Base-by-base conservation (phyloP, 2,113 vertebrate species). In the Scytalopus superciliaris region DNA sequence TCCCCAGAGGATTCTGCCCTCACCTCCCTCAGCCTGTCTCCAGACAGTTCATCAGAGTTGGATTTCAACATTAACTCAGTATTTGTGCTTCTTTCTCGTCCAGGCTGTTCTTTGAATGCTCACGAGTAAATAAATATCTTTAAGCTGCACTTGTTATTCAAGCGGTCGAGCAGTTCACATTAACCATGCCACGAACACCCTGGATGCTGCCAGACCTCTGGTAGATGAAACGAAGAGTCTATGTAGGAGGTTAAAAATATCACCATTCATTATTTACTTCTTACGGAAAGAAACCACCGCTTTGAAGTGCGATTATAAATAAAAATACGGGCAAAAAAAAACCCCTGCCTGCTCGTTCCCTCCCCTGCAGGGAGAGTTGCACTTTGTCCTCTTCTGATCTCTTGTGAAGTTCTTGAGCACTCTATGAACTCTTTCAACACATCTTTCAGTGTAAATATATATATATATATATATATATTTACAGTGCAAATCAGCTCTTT, bases 161-260 rank as follows among this genome's bases (percentile, higher is more conserved):
- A 4, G 15, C 57, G 72, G 56, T 64, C 68, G 3, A 50, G 87
- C 62, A 63, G 63, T 23, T 75, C 66, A 27, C 22, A 5, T 21
- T 35, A 83, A 67, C 3, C 19, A 87, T 30, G 47, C 5, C 17
- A 50, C 49, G 55, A 90, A 66, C 6, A 18, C 25, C 66, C 40
- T 28, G 79, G 14, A 50, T 19, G 45, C 72, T 66, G 42, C 67
- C 83, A 82, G 78, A 19, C 27, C 49, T 82, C 78, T 87, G 14
- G 35, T 4, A 59, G 90, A 50, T 84, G 68, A 91, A 92, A 90
- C 22, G 3, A 68, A 35, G 79, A 84, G 68, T 16, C 56, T 91
- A 70, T 68, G 86, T 69, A 69, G 88, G 89, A 85, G 92, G 79
- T 73, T 96, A 95, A 96, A 93, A 95, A 92, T 94, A 95, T 73